Evolutionary conservation across 2,797 vertebrate species (phyloP).

Genomic region (Silurus aristotelis): DNA sequence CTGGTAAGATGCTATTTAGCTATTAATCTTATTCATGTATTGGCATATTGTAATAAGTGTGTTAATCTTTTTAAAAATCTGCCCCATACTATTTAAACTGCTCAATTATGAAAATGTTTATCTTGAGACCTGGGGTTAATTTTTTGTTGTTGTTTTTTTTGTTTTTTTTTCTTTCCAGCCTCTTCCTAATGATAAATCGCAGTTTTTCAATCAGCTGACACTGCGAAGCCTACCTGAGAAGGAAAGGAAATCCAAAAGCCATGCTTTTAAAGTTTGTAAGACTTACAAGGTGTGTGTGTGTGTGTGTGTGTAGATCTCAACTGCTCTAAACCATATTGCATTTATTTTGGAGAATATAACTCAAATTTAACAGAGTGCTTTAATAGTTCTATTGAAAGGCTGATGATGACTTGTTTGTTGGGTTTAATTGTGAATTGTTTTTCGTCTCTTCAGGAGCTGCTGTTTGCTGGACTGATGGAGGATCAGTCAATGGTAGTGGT

Average conservation of each 20-base stretch:
- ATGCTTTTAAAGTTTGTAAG: slow-evolving; percentile 93
- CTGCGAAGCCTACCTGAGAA: slow-evolving; percentile 77
- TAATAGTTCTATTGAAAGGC: background rate
- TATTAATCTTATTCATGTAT: background rate
- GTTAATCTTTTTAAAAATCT: background rate
- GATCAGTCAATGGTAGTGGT: slow-evolving; percentile 87
- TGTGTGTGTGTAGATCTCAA: slow-evolving; percentile 70
- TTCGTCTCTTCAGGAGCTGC: slow-evolving; percentile 74
- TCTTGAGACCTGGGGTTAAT: background rate
- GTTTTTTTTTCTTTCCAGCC: slow-evolving; percentile 70
- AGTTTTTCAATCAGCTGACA: slow-evolving; percentile 80
- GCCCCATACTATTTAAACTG: background rate
- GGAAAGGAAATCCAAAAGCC: slow-evolving; percentile 70
- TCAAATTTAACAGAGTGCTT: background rate
- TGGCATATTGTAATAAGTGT: background rate
- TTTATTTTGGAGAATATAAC: background rate
- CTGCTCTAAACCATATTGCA: background rate
- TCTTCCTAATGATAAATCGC: slow-evolving; percentile 74
- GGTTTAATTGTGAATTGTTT: background rate
- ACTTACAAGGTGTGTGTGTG: slow-evolving; percentile 81
- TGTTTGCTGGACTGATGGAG: slow-evolving; percentile 82
- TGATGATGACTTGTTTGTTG: background rate
- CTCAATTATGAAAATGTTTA: background rate
- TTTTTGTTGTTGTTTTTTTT: background rate
- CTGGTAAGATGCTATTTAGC: slow-evolving; percentile 72